These are phyloP conservation scores for Lanius ludovicianus DNA, from an alignment of 2,113 vertebrate species.

Conservation along the genomic window DNA sequence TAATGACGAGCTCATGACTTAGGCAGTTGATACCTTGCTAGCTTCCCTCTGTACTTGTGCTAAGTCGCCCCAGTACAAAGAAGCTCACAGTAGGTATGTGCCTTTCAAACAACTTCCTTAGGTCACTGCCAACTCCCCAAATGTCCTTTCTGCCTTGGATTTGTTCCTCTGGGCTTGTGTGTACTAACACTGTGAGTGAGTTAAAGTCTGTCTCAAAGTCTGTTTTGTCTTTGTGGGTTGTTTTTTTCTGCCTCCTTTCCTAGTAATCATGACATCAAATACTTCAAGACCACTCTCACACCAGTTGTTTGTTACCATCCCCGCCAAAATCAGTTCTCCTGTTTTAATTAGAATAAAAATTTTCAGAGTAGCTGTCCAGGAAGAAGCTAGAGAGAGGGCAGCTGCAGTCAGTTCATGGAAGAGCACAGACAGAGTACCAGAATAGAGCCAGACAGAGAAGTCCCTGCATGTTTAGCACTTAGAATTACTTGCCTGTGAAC, in stretches of 20 bases:
- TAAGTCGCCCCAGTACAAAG: neutral
- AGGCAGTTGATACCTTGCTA: neutral
- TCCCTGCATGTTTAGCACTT: neutral
- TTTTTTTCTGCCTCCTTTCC: neutral
- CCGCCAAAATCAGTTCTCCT: neutral
- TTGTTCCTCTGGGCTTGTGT: neutral
- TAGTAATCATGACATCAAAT: neutral
- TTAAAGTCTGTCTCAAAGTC: neutral
- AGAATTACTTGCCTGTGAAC: neutral
- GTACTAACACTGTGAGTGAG: neutral
- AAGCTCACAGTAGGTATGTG: neutral
- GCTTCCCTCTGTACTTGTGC: neutral
- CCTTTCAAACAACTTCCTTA: neutral
- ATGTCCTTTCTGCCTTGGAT: neutral
- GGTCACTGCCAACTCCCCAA: neutral
- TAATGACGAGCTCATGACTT: neutral
- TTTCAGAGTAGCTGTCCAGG: neutral
- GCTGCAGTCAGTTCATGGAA: neutral
- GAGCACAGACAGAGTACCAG: neutral
- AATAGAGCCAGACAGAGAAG: neutral
- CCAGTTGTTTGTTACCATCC: neutral
- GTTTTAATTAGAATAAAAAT: neutral
- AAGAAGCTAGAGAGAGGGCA: neutral
- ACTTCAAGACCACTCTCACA: neutral
- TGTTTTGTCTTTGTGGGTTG: neutral